Conservation (phyloP, 2,888 invertebrate genomes). For the Agonopterix heracliana region DNA sequence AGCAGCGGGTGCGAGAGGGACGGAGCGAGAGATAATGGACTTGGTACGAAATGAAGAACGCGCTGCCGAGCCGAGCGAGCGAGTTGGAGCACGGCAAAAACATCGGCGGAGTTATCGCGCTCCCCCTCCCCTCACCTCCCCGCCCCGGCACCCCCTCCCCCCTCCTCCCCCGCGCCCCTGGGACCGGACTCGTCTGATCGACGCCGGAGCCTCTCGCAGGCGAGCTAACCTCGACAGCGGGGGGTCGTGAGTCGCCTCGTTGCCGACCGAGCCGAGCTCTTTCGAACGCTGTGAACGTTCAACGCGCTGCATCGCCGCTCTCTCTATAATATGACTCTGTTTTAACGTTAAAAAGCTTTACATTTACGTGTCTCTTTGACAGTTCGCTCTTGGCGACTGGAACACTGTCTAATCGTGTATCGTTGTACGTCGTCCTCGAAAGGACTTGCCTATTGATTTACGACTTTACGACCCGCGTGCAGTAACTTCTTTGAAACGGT, state of each 20-base stretch:
- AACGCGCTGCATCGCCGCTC: slow-evolving; percentile 43
- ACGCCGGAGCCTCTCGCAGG: slow-evolving; percentile 65
- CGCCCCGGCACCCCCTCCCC: slow-evolving; percentile 28
- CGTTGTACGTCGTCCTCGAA: slow-evolving; percentile 46
- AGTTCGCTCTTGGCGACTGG: slow-evolving; percentile 41
- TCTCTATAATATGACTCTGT: slow-evolving; percentile 47
- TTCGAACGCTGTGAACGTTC: slow-evolving; percentile 46
- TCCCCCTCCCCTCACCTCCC: slow-evolving; percentile 31
- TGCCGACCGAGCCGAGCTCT: slow-evolving; percentile 10
- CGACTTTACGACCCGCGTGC: slow-evolving; percentile 27
- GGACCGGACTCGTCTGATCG: slow-evolving; percentile 59
- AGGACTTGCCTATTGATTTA: slow-evolving; percentile 50
- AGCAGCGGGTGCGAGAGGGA: slow-evolving; percentile 59
- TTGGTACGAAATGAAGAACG: slow-evolving; percentile 72
- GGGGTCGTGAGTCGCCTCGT: slow-evolving; percentile 58
- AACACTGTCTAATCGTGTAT: slow-evolving; percentile 46
- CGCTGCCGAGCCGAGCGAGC: slow-evolving; percentile 66
- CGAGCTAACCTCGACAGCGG: slow-evolving; percentile 69
- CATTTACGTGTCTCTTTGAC: slow-evolving; percentile 49
- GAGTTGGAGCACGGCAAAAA: slow-evolving; percentile 72
- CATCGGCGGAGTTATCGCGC: slow-evolving; percentile 70
- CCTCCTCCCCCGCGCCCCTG: slow-evolving; percentile 27
- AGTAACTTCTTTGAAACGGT: slow-evolving; percentile 56
- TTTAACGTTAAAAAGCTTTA: slow-evolving; percentile 57
- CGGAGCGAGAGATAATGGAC: slow-evolving; percentile 69